A percentile compares a stretch with the other conserved stretches of the same genome.
phyloP scores from a whole-genome alignment of 37 sponge, comb jelly and placozoan species.

The Crambe crambe region DNA sequence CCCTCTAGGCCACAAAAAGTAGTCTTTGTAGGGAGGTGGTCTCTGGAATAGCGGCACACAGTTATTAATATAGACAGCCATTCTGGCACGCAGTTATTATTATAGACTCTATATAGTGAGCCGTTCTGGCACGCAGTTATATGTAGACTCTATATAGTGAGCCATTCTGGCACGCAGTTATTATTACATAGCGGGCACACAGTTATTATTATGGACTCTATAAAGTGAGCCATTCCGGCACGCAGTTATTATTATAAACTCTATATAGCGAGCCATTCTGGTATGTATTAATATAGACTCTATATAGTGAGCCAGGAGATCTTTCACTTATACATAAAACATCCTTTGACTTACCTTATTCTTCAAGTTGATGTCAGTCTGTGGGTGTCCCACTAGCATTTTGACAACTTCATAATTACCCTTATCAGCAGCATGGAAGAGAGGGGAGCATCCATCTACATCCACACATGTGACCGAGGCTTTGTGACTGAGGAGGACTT shows the following conservation, averaged over 20 bases:
- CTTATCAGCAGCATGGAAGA: constrained; percentile 4
- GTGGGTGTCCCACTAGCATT: not conserved
- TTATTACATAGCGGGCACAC: no score
- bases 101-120: not conserved
- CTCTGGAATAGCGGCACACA: no score
- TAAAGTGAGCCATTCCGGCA: not conserved
- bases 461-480: constrained; percentile 20
- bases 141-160: not conserved
- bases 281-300: no score
- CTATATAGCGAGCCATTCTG: no score
- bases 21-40: no score
- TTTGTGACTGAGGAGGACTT: constrained; percentile 5
- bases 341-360: not conserved
- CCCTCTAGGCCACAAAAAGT: no score
- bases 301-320: not conserved
- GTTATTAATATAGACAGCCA: not conserved
- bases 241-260: not conserved
- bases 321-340: not conserved
- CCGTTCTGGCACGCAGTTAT: not conserved
- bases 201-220: not conserved
- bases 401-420: constrained; percentile 39
- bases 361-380: constrained; percentile 3
- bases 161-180: not conserved
- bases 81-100: not conserved
- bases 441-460: constrained; percentile 1